phyloP scores from a whole-genome alignment of 2,113 vertebrate genomes.

The Nothobranchius furzeri region DNA sequence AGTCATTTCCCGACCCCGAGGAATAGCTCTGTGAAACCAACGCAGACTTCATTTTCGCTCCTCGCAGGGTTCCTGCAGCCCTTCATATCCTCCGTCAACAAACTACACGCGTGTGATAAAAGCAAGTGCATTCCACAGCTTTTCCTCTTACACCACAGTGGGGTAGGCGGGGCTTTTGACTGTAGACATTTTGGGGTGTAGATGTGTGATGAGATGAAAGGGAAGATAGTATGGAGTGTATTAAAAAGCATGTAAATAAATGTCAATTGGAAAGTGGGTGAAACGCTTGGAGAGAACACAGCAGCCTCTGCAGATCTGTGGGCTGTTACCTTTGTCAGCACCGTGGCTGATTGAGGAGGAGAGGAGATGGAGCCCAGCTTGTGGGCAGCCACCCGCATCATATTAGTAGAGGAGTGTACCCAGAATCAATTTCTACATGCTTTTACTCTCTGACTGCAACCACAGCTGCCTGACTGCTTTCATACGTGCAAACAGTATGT shows the following conservation, averaged over 20 bases:
- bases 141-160: conserved; percentile 34
- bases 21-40: conserved; percentile 40
- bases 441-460: conserved; percentile 70
- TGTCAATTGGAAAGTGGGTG: conserved; percentile 60
- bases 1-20: conserved; percentile 42
- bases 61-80: conserved; percentile 49
- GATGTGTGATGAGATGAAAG: conserved; percentile 18
- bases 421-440: conserved; percentile 76
- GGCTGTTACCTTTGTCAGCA: conserved; percentile 71
- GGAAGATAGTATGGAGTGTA: conserved; percentile 33
- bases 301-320: conserved; percentile 58
- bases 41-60: conserved; percentile 69
- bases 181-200: conserved; percentile 36
- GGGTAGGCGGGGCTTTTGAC: conserved; percentile 24
- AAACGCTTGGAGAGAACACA: conserved; percentile 54
- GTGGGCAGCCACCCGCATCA: conserved; percentile 75
- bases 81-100: conserved; percentile 56
- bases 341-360: conserved; percentile 70
- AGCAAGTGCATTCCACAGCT: conserved; percentile 37
- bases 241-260: conserved; percentile 72
- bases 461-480: conserved; percentile 67
- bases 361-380: conserved; percentile 71
- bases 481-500: conserved; percentile 58
- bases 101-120: conserved; percentile 64
- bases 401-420: conserved; percentile 71